These are phyloP conservation scores for Perca schrenkii DNA, from an alignment of 2,113 vertebrate genomes.

Conservation along the genomic window DNA sequence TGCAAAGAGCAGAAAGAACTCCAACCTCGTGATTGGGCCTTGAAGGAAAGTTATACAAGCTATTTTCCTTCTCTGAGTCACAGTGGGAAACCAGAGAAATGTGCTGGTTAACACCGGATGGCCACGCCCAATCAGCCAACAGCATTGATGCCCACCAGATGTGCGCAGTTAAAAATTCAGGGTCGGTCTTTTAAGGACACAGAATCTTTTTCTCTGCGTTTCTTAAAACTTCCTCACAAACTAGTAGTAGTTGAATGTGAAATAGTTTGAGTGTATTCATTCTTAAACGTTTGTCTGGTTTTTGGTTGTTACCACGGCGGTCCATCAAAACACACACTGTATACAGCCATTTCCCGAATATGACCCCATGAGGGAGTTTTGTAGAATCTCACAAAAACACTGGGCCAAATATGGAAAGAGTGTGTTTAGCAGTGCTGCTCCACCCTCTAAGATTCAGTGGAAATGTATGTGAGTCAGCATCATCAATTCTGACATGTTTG, in stretches of 20 bases:
- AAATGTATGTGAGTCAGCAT: slow-evolving; percentile 20
- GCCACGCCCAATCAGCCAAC: slow-evolving; percentile 51
- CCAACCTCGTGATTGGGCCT: not conserved
- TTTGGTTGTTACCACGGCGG: not conserved
- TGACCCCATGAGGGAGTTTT: slow-evolving; percentile 21
- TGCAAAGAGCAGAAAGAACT: slow-evolving; percentile 7
- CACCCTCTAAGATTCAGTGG: slow-evolving; percentile 31
- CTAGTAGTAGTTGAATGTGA: not conserved
- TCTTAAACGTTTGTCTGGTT: not conserved
- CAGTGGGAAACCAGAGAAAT: slow-evolving; percentile 61
- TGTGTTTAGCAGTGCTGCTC: slow-evolving; percentile 8
- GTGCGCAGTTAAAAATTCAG: slow-evolving; percentile 16
- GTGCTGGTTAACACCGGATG: slow-evolving; percentile 38
- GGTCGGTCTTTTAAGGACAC: slow-evolving; percentile 51
- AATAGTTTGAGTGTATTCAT: not conserved
- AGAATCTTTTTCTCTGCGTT: not conserved
- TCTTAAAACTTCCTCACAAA: not conserved
- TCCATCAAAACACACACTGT: slow-evolving; percentile 12
- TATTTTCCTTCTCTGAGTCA: slow-evolving; percentile 71
- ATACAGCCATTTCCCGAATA: not conserved
- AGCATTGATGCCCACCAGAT: slow-evolving; percentile 42
- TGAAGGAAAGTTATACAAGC: slow-evolving; percentile 11
- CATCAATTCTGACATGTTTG: not conserved
- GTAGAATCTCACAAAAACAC: slow-evolving; percentile 16
- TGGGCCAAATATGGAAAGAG: slow-evolving; percentile 27